Base-by-base conservation (phyloP, 1,140 invertebrate species). In the Zelostemma sp. region DNA sequence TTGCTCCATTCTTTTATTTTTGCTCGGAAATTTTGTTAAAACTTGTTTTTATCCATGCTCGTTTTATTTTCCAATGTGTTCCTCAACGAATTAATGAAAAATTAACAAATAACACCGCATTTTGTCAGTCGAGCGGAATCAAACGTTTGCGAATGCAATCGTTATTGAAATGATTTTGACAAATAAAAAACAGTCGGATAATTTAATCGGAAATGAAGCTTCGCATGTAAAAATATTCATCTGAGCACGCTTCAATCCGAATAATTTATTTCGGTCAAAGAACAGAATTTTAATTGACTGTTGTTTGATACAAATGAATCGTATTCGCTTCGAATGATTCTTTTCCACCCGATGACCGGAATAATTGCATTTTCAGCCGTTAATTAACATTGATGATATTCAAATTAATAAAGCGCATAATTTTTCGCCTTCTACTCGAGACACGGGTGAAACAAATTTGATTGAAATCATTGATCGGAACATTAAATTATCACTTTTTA, bases 401-500 rank as follows among this genome's bases (percentile, higher is more conserved):
- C 8, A 4, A 25, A 25, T 25, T 25, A 8, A 25, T 25, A 25
- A n/a, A n/a, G n/a, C n/a, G n/a, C n/a, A n/a, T 8, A 3, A 25
- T 25, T 25, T 25, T 25, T 25, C 21, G 3, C 21, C 8, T 8
- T 25, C 21, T 25, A 25, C 21, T 8, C 3, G 8, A 4, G 21
- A 8, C 21, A 25, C 21, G 8, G 3, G 21, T 4, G 21, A 25
- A 4, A 8, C 8, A 8, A 25, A 25, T 25, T 25, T 3, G 3
- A 25, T 4, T 8, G 21, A 8, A 25, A 25, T 25, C 21, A 25
- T 8, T 28, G 6, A 35, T 35, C 33, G 33, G 6, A 9, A n/a
- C 33, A n/a, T 35, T 35, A 35, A 35, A 35, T 35, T 35, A 35
- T 35, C 33, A 35, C 33, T 35, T 35, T 25, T 4, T 25, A 25